Conservation (phyloP, 1,140 invertebrate genomes). For the Stenopsyche tienmushanensis region DNA sequence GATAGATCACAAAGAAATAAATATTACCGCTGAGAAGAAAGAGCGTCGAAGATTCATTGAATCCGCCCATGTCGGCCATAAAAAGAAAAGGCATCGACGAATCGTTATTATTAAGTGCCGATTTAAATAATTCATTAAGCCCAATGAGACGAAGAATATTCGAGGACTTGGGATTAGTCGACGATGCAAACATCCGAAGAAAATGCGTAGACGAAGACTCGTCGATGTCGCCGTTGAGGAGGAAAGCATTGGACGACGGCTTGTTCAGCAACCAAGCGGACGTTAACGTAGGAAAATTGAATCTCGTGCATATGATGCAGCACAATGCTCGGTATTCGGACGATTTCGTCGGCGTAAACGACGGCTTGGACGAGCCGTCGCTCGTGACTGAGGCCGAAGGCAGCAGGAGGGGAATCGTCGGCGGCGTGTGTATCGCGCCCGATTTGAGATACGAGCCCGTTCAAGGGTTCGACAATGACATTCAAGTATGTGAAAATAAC, state of each 20-base stretch:
- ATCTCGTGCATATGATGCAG: slow-evolving; percentile 24
- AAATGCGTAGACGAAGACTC: slow-evolving; percentile 25
- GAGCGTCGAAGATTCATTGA: slow-evolving; percentile 15
- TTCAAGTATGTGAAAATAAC: slow-evolving; percentile 43
- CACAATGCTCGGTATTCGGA: slow-evolving; percentile 25
- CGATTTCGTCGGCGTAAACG: slow-evolving; percentile 10
- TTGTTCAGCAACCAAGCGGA: slow-evolving; percentile 8
- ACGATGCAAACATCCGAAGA: slow-evolving; percentile 16
- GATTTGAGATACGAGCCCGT: slow-evolving; percentile 53
- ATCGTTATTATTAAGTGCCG: slow-evolving; percentile 1
- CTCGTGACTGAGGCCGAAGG: slow-evolving; percentile 16
- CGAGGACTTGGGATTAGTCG: slow-evolving; percentile 7
- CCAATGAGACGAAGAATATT: slow-evolving; percentile 6
- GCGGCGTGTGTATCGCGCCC: slow-evolving; percentile 49
- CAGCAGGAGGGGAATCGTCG: slow-evolving; percentile 23
- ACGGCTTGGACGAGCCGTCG: slow-evolving; percentile 16
- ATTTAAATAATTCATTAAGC: slow-evolving; percentile 17
- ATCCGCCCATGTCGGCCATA: slow-evolving; percentile 6
- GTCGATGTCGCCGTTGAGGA: slow-evolving; percentile 9
- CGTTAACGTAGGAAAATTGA: slow-evolving; percentile 10
- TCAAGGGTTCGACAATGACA: slow-evolving; percentile 39
- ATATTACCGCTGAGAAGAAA: slow-evolving; percentile 10
- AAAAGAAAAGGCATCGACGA: slow-evolving; percentile 34
- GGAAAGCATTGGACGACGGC: slow-evolving; percentile 12
- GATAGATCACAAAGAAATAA: slow-evolving; percentile 11